Evolutionary conservation across 2,797 vertebrate genomes (phyloP).

Genomic region (Acanthis flammea): DNA sequence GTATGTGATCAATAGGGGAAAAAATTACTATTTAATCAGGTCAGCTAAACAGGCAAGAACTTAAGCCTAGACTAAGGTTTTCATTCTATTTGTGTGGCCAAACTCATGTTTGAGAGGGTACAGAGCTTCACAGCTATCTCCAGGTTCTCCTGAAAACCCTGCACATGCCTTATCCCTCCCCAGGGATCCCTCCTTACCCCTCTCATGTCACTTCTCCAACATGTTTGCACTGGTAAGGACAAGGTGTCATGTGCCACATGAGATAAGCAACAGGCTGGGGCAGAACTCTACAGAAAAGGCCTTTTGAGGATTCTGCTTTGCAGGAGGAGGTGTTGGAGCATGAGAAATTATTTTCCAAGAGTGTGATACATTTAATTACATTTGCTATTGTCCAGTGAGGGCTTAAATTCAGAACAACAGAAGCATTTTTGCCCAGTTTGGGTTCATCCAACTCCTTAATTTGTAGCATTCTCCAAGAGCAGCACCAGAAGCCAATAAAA

Average conservation of each 20-base stretch:
- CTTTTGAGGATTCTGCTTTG: neutral
- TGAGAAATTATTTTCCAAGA: neutral
- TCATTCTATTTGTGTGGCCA: neutral
- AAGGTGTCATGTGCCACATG: neutral
- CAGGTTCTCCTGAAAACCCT: neutral
- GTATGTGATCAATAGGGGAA: neutral
- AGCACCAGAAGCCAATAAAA: neutral
- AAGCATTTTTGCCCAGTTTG: neutral
- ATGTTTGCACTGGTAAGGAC: neutral
- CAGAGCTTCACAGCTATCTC: neutral
- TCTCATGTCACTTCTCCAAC: fast-evolving
- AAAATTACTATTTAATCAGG: neutral
- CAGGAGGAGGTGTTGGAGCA: neutral
- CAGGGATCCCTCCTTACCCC: neutral
- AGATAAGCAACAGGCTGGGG: neutral
- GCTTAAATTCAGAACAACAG: neutral
- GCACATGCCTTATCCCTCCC: neutral
- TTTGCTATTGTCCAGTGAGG: neutral
- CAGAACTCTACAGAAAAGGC: neutral
- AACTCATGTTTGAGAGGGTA: neutral
- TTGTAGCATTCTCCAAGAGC: neutral
- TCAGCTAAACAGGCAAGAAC: neutral
- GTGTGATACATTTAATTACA: neutral
- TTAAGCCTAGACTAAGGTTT: neutral
- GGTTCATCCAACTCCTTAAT: neutral